These are phyloP conservation scores for Discoglossus pictus DNA, from an alignment of 2,797 vertebrate genomes.

Conservation along the genomic window DNA sequence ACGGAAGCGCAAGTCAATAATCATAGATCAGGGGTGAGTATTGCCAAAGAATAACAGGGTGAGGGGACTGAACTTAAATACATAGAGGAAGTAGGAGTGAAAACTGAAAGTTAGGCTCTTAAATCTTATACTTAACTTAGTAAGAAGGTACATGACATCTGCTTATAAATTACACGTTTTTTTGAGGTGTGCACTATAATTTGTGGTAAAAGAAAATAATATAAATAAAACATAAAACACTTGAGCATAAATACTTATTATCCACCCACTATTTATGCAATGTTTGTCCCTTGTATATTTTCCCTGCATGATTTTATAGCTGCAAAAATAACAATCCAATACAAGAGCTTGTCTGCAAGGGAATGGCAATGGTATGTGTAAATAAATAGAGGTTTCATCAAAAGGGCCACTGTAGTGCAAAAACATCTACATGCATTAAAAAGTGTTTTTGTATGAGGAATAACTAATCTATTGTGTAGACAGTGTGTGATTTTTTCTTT, in stretches of 20 bases:
- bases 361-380: too few species aligned
- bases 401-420: too few species aligned
- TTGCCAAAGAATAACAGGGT: conserved; percentile 2
- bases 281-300: background rate
- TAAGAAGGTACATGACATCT: conserved; percentile 9
- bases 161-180: conserved; percentile 10
- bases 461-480: too few species aligned
- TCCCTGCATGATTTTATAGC: too few species aligned
- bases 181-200: background rate
- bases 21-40: background rate
- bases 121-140: conserved; percentile 5
- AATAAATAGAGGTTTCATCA: too few species aligned
- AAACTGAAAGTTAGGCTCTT: conserved; percentile 9
- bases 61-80: background rate
- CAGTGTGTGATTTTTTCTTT: too few species aligned
- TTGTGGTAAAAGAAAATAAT: conserved; percentile 22
- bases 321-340: too few species aligned
- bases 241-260: background rate
- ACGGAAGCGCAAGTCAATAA: conserved; percentile 4
- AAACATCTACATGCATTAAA: too few species aligned
- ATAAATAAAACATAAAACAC: conserved; percentile 7
- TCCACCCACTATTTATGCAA: background rate
- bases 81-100: conserved; percentile 6
- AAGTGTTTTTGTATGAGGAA: too few species aligned
- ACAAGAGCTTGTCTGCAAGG: too few species aligned